Evolutionary conservation across 2,888 invertebrate genomes (phyloP).

Genomic region (Heliconius charithonia): DNA sequence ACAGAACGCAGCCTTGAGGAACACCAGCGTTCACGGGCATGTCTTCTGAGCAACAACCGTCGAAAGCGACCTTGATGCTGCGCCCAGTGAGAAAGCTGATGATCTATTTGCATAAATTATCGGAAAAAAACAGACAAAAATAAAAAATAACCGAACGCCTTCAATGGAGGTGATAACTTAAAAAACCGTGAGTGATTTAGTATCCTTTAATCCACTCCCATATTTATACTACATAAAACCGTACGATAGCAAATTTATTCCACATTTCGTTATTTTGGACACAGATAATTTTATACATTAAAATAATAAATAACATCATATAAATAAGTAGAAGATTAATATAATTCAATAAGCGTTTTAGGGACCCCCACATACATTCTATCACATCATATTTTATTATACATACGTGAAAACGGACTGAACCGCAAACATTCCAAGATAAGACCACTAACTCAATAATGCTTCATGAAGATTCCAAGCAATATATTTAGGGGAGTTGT

Average conservation of each 20-base stretch:
- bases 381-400: constrained; percentile 38
- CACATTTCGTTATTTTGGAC: constrained; percentile 25
- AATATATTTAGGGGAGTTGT: constrained; percentile 42
- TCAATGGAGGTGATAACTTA: constrained; percentile 24
- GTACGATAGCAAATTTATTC: constrained; percentile 39
- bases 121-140: background rate
- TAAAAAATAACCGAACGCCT: constrained; percentile 5
- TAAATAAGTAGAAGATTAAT: constrained; percentile 43
- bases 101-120: too few relatives aligned
- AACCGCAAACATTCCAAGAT: constrained; percentile 51
- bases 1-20: too few relatives aligned
- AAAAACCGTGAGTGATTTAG: constrained; percentile 33
- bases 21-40: too few relatives aligned
- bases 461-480: constrained; percentile 49
- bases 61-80: too few relatives aligned
- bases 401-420: constrained; percentile 27
- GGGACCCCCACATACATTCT: constrained; percentile 41
- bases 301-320: constrained; percentile 45
- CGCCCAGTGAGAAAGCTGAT: too few relatives aligned
- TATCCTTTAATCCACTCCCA: constrained; percentile 30
- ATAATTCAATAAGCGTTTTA: constrained; percentile 46
- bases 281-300: constrained; percentile 37
- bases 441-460: constrained; percentile 55
- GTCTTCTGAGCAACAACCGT: too few relatives aligned
- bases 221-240: constrained; percentile 25